Conservation (phyloP, 53 echinoderm and acorn worm genomes). For the Paelopatides confundens region DNA sequence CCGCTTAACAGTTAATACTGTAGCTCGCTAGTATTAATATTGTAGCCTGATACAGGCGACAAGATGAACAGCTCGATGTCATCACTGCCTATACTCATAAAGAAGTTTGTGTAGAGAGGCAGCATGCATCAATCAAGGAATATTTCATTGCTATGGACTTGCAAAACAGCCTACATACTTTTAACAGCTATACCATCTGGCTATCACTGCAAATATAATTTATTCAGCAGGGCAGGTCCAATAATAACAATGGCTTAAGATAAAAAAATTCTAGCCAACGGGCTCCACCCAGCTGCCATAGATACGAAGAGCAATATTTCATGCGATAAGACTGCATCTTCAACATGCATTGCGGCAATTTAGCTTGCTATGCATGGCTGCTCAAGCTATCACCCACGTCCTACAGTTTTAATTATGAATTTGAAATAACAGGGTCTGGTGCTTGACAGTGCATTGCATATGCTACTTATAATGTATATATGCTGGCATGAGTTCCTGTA, state of each 20-base stretch:
- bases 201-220: neutral
- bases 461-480: neutral
- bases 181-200: neutral
- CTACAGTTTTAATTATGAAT: conserved; percentile 50
- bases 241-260: neutral
- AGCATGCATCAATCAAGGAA: neutral
- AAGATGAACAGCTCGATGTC: too few species aligned
- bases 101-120: too few species aligned
- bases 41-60: too few species aligned
- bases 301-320: conserved; percentile 8
- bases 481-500: too few species aligned
- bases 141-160: neutral
- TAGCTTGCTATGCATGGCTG: conserved; percentile 19
- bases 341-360: conserved; percentile 16
- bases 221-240: conserved; percentile 14
- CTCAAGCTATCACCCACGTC: conserved; percentile 25
- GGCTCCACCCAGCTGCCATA: neutral
- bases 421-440: conserved; percentile 38
- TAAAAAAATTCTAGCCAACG: neutral
- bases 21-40: too few species aligned
- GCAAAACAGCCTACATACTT: neutral
- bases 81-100: too few species aligned
- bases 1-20: too few species aligned
- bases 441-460: neutral
- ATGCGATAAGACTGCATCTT: neutral